Percentiles rank a stretch among this genome's conserved stretches.
Evolutionary conservation across 2,113 vertebrate genomes (phyloP).

Genomic region (Pholis gunnellus): DNA sequence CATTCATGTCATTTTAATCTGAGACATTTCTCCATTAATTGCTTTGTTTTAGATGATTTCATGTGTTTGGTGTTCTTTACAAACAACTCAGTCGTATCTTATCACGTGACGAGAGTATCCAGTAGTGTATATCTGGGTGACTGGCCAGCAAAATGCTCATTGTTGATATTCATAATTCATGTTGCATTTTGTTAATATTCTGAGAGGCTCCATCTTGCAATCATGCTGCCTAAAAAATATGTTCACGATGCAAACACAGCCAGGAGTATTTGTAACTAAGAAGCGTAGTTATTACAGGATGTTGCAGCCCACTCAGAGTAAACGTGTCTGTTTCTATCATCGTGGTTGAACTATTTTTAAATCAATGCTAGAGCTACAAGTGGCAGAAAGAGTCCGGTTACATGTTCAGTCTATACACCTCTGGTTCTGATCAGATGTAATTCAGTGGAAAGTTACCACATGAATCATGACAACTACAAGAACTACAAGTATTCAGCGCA

Average conservation of each 20-base stretch:
- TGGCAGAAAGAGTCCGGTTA: background rate
- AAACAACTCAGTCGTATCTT: background rate
- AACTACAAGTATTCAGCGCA: background rate
- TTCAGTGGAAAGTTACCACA: background rate
- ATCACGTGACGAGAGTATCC: background rate
- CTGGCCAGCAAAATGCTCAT: background rate
- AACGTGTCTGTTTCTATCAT: background rate
- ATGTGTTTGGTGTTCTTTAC: background rate
- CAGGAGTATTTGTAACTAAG: background rate
- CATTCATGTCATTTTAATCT: slow-evolving; percentile 42
- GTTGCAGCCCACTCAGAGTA: slow-evolving; percentile 4
- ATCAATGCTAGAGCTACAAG: background rate
- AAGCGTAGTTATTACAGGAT: slow-evolving; percentile 8
- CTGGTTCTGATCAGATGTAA: background rate
- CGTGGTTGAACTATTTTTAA: background rate
- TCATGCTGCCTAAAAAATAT: background rate
- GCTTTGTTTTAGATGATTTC: slow-evolving; percentile 1
- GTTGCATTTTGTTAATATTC: background rate
- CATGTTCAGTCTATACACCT: slow-evolving; percentile 4
- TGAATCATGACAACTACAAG: background rate
- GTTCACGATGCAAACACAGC: background rate
- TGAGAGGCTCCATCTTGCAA: background rate
- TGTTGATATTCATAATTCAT: background rate
- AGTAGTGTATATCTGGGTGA: background rate
- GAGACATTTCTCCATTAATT: slow-evolving; percentile 13